Percentiles rank a stretch among this genome's conserved stretches.
Evolutionary conservation across 1,140 invertebrate species (phyloP).

Genomic region (Diorhabda carinulata): DNA sequence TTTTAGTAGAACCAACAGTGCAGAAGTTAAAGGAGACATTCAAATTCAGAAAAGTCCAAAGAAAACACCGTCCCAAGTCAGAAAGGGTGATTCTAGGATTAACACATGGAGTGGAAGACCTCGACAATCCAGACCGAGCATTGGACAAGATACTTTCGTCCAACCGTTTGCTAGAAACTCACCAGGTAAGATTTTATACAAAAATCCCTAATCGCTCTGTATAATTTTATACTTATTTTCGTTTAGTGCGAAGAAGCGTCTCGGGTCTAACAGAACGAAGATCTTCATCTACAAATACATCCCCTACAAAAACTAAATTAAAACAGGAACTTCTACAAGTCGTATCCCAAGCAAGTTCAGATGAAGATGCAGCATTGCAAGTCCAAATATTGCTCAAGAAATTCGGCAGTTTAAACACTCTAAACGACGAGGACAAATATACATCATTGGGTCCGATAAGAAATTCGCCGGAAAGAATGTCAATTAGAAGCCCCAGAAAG

Average conservation of each 20-base stretch:
- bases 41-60: slow-evolving; percentile 42
- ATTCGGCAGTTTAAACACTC: slow-evolving; percentile 55
- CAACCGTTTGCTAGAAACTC: slow-evolving; percentile 62
- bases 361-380: slow-evolving; percentile 26
- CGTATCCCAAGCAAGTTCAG: slow-evolving; percentile 61
- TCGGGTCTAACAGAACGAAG: slow-evolving; percentile 57
- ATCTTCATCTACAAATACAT: slow-evolving; percentile 55
- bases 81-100: slow-evolving; percentile 48
- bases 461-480: slow-evolving; percentile 43
- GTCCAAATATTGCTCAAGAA: slow-evolving; percentile 66
- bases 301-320: slow-evolving; percentile 63
- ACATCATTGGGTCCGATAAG: slow-evolving; percentile 25
- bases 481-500: slow-evolving; percentile 53
- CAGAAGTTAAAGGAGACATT: slow-evolving; percentile 37
- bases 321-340: slow-evolving; percentile 68
- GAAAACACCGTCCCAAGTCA: slow-evolving; percentile 50
- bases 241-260: slow-evolving; percentile 55
- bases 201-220: background rate
- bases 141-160: slow-evolving; percentile 66
- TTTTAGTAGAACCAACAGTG: slow-evolving; percentile 39
- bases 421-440: slow-evolving; percentile 49
- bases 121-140: slow-evolving; percentile 53
- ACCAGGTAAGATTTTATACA: slow-evolving; percentile 36
- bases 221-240: background rate
- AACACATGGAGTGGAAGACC: slow-evolving; percentile 69